Evolutionary conservation across 2,797 vertebrate species (phyloP).

Genomic region (Melanotaenia parkinsoni): DNA sequence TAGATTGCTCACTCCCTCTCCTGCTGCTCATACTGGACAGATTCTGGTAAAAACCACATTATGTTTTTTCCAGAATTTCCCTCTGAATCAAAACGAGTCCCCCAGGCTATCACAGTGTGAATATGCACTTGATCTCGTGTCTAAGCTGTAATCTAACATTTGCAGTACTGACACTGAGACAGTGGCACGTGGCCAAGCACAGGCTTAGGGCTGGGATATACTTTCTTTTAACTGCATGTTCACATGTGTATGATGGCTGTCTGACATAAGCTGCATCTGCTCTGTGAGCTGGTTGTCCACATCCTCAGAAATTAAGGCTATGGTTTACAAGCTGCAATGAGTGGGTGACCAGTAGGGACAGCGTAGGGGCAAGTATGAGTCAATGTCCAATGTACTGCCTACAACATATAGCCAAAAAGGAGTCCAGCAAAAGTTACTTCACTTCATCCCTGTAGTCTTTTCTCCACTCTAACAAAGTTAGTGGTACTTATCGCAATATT

Average conservation of each 20-base stretch:
- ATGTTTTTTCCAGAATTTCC: neutral
- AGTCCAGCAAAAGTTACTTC: neutral
- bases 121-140: neutral
- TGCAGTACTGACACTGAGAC: neutral
- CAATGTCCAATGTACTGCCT: neutral
- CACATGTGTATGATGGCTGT: neutral
- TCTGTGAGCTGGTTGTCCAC: neutral
- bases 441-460: neutral
- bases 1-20: neutral
- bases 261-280: neutral
- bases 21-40: neutral
- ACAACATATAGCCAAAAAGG: neutral
- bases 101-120: neutral
- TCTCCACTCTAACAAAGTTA: slow-evolving; percentile 4
- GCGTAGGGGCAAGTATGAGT: neutral
- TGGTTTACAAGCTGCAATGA: neutral
- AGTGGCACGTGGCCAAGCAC: neutral
- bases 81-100: neutral
- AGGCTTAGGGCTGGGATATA: neutral
- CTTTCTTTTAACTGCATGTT: neutral
- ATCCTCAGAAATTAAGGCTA: neutral
- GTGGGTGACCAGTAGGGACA: neutral
- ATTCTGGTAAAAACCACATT: neutral
- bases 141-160: neutral
- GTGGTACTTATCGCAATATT: slow-evolving; percentile 39